phyloP scores from a whole-genome alignment of 1,140 invertebrate species.

The Danaus plexippus region DNA sequence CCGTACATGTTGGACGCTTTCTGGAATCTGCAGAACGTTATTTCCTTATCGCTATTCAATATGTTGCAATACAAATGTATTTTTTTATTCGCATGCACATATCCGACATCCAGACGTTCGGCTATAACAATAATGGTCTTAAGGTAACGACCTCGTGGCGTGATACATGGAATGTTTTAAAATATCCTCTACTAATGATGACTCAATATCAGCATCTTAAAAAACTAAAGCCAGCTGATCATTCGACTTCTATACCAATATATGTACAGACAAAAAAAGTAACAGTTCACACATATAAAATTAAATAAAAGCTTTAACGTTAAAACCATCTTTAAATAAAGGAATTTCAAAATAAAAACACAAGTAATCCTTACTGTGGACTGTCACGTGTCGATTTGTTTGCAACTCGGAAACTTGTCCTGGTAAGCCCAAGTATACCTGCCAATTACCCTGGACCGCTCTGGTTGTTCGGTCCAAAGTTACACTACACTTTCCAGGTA shows the following conservation, averaged over 20 bases:
- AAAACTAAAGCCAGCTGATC: too few species aligned
- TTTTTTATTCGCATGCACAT: slow-evolving; percentile 32
- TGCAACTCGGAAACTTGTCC: slow-evolving; percentile 44
- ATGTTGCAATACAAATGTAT: slow-evolving; percentile 62
- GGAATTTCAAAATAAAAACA: too few species aligned
- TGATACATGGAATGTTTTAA: too few species aligned
- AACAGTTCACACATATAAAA: too few species aligned
- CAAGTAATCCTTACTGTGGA: slow-evolving; percentile 17
- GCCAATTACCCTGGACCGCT: slow-evolving; percentile 57
- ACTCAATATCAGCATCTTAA: too few species aligned
- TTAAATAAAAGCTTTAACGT: too few species aligned
- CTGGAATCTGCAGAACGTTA: slow-evolving; percentile 67
- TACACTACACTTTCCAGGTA: slow-evolving; percentile 49
- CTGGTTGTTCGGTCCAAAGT: slow-evolving; percentile 45
- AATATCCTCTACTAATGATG: too few species aligned
- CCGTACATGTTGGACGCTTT: slow-evolving; percentile 43
- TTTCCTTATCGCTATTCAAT: slow-evolving; percentile 45
- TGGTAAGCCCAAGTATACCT: slow-evolving; percentile 42
- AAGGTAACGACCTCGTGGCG: too few species aligned
- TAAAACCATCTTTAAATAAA: too few species aligned
- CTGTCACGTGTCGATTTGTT: slow-evolving; percentile 17
- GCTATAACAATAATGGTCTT: slow-evolving; percentile 27
- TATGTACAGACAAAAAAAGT: too few species aligned
- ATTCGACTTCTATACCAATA: too few species aligned
- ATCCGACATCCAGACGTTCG: slow-evolving; percentile 55